Evolutionary conservation across 2,113 vertebrate species (phyloP).

Genomic region (Catharus fuscescens): DNA sequence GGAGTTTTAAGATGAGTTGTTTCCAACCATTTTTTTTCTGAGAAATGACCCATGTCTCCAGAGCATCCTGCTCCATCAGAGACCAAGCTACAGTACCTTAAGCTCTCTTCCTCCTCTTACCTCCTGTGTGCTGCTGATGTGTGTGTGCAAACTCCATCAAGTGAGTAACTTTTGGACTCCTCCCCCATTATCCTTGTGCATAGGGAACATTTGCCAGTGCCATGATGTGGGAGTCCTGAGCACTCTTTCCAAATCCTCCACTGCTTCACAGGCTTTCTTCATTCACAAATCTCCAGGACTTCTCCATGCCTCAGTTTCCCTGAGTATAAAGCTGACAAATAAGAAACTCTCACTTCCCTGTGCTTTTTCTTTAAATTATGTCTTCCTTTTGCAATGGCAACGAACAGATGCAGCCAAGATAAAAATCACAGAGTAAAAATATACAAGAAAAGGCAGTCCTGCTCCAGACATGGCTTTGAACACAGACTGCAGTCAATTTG

Average conservation of each 20-base stretch:
- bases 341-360: background rate
- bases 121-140: background rate
- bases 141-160: background rate
- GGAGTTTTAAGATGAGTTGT: background rate
- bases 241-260: background rate
- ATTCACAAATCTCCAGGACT: background rate
- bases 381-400: background rate
- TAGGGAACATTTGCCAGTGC: fast-evolving
- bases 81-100: background rate
- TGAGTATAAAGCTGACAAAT: background rate
- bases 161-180: background rate
- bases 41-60: background rate
- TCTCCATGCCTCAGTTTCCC: background rate
- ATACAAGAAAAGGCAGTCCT: background rate
- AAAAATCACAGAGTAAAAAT: conserved; percentile 30
- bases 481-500: background rate
- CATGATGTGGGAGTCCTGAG: fast-evolving
- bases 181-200: background rate
- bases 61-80: background rate
- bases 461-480: background rate
- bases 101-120: background rate
- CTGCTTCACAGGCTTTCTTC: background rate
- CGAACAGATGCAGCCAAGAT: background rate
- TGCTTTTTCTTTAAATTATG: background rate
- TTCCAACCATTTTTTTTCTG: background rate